A percentile compares a stretch with the other conserved stretches of the same genome.
phyloP scores from a whole-genome alignment of 2,888 invertebrate species.

The Holacanthella duospinosa region DNA sequence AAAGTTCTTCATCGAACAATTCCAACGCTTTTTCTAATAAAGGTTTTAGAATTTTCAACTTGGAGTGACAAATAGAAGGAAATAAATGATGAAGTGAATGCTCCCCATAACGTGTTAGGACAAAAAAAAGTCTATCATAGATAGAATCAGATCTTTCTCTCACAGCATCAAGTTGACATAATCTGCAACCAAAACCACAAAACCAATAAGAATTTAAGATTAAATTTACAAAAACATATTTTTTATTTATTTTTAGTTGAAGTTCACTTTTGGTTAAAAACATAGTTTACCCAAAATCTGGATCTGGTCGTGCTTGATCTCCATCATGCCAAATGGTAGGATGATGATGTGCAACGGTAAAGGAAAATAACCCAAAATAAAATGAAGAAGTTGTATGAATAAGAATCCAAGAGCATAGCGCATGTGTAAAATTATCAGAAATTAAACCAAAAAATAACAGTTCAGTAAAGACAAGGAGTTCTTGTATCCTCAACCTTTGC shows the following conservation, averaged over 20 bases:
- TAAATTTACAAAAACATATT: background rate
- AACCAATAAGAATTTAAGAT: background rate
- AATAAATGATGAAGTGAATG: conserved; percentile 70
- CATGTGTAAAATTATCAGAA: conserved; percentile 19
- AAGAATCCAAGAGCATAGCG: conserved; percentile 29
- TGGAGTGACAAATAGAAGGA: conserved; percentile 66
- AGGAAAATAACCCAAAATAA: conserved; percentile 50
- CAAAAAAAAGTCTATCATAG: background rate
- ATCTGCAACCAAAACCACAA: background rate
- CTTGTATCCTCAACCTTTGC: conserved; percentile 16
- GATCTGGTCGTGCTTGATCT: conserved; percentile 52
- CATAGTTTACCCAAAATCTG: conserved; percentile 24
- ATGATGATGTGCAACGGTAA: conserved; percentile 68
- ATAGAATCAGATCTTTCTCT: conserved; percentile 2
- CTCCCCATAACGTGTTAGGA: conserved; percentile 58
- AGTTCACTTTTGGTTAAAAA: background rate
- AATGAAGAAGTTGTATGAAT: conserved; percentile 23
- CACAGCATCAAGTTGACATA: conserved; percentile 9
- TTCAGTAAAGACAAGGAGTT: conserved; percentile 20
- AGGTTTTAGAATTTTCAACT: conserved; percentile 56
- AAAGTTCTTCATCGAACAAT: conserved; percentile 51
- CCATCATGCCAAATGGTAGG: conserved; percentile 69
- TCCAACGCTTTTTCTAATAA: conserved; percentile 53
- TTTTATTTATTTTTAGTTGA: too few species aligned
- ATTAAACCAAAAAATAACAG: conserved; percentile 16